These are phyloP conservation scores for Platysteira castanea DNA, from an alignment of 2,113 vertebrate genomes.

Conservation along the genomic window DNA sequence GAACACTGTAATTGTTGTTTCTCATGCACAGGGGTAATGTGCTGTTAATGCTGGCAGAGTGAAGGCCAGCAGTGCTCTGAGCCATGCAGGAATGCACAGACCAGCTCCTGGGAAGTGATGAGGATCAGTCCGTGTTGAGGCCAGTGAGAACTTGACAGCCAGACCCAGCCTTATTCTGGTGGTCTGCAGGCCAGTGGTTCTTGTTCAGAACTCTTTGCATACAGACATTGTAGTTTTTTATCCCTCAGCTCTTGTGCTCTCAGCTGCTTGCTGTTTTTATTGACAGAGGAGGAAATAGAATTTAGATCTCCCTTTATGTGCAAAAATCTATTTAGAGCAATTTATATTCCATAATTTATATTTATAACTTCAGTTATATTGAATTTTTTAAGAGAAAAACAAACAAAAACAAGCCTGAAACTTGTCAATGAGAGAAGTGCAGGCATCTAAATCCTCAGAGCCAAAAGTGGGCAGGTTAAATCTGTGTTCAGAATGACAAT, in stretches of 20 bases:
- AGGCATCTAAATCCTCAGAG: neutral
- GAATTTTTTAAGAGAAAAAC: neutral
- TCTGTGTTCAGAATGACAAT: neutral
- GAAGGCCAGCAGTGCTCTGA: neutral
- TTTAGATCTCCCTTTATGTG: neutral
- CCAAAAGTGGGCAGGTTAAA: neutral
- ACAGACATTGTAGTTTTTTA: neutral
- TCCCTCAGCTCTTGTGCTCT: neutral
- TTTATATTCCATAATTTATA: neutral
- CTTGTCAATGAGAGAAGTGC: neutral
- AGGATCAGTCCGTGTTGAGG: neutral
- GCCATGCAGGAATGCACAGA: neutral
- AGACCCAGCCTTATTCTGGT: neutral
- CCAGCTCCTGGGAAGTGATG: neutral
- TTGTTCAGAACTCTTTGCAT: neutral
- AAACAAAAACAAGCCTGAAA: neutral
- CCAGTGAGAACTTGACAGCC: neutral
- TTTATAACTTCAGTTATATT: neutral
- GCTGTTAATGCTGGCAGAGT: neutral
- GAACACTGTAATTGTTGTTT: neutral
- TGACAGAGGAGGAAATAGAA: neutral
- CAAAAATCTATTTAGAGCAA: neutral
- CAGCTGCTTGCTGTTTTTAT: neutral
- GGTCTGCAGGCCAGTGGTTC: neutral
- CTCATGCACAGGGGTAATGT: neutral